Evolutionary conservation across 2,888 invertebrate genomes (phyloP).

Genomic region (Brachypalpus laphriformis): DNA sequence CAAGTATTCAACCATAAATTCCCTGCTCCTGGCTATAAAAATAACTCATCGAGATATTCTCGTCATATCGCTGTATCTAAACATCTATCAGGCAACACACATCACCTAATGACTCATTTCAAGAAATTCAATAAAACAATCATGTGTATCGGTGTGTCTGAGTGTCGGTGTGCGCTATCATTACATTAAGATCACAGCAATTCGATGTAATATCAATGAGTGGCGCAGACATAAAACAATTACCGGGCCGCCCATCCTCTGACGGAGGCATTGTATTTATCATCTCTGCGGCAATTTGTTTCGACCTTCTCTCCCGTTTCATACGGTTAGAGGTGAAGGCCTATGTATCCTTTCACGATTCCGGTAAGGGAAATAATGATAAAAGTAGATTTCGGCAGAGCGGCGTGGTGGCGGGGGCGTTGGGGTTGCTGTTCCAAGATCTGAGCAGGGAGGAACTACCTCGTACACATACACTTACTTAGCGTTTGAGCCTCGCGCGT

Average conservation of each 20-base stretch:
- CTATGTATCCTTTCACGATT: conserved; percentile 38
- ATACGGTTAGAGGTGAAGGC: neutral
- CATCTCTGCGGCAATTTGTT: conserved; percentile 49
- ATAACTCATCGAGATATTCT: conserved; percentile 1
- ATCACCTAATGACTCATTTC: conserved; percentile 63
- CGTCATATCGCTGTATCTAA: conserved; percentile 2
- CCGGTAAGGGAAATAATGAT: conserved; percentile 15
- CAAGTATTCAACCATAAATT: neutral
- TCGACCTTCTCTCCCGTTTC: conserved; percentile 13
- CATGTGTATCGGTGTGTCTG: conserved; percentile 26
- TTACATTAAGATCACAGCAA: conserved; percentile 63
- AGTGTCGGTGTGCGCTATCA: conserved; percentile 50
- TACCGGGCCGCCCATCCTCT: conserved; percentile 26
- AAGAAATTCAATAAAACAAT: conserved; percentile 64
- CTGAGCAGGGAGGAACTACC: neutral
- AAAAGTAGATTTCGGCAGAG: conserved; percentile 22
- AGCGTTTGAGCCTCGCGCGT: neutral
- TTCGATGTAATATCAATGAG: conserved; percentile 69
- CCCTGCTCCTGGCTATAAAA: neutral
- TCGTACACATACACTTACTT: neutral
- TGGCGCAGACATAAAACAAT: conserved; percentile 68
- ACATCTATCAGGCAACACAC: conserved; percentile 40
- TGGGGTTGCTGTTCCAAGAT: neutral
- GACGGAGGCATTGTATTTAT: conserved; percentile 40
- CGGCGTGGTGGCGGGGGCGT: neutral